These are phyloP conservation scores for Montipora efflorescens DNA, from an alignment of 64 coral and sea anemone genomes.

Conservation along the genomic window DNA sequence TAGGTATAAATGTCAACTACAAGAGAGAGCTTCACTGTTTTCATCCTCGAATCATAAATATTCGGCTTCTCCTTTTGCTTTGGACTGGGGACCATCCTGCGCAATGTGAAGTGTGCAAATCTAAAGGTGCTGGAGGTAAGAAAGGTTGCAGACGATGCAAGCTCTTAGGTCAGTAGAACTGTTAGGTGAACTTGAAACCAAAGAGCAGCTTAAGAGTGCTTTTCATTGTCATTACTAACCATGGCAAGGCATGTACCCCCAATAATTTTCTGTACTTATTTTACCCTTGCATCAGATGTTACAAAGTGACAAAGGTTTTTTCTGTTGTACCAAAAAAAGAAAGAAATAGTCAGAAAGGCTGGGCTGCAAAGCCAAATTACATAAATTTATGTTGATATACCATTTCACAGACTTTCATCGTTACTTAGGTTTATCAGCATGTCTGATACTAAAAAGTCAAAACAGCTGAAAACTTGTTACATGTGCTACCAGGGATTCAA, in stretches of 20 bases:
- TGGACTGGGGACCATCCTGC: constrained; percentile 60
- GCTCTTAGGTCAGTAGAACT: constrained; percentile 18
- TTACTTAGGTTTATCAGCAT: constrained; percentile 2
- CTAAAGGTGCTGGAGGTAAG: constrained; percentile 43
- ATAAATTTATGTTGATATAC: constrained; percentile 13
- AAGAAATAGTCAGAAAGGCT: constrained; percentile 2
- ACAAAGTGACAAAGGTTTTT: not conserved
- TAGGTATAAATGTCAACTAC: constrained; percentile 33
- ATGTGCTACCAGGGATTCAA: constrained; percentile 5
- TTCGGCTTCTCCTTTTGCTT: constrained; percentile 29
- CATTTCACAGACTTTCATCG: not conserved
- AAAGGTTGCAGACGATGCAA: constrained; percentile 42
- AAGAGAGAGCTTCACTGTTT: not conserved
- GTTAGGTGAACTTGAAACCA: not conserved
- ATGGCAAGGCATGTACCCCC: not conserved
- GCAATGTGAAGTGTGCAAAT: constrained; percentile 47
- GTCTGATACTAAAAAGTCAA: not conserved
- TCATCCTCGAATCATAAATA: not conserved
- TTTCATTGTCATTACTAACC: not conserved
- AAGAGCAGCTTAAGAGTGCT: constrained; percentile 1
- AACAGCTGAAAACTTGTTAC: not conserved
- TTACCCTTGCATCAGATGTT: no score
- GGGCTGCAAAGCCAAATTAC: constrained; percentile 5
- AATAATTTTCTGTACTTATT: not conserved
- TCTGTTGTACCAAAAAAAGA: not conserved